Percentiles rank a stretch among this genome's conserved stretches.
Evolutionary conservation across 2,888 invertebrate species (phyloP).

Genomic region (Sialis fuliginosa): DNA sequence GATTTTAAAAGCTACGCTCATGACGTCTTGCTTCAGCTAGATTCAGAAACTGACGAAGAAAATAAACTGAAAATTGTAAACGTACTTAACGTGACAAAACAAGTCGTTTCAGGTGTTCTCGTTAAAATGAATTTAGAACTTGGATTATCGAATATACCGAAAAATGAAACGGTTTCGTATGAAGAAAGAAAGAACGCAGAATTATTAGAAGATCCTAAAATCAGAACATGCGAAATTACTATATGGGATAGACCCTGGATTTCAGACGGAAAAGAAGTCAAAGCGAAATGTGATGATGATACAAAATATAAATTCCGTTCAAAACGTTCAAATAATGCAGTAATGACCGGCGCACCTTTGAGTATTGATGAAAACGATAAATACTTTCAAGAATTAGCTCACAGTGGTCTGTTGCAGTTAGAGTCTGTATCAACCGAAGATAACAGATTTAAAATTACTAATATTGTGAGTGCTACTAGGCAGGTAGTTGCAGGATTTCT

Average conservation of each 20-base stretch:
- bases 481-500: slow-evolving; percentile 35
- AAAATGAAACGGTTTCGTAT: slow-evolving; percentile 16
- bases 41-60: slow-evolving; percentile 11
- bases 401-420: background rate
- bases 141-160: slow-evolving; percentile 34
- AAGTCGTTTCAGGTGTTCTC: slow-evolving; percentile 34
- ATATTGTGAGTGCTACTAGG: slow-evolving; percentile 26
- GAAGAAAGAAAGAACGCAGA: slow-evolving; percentile 10
- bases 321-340: background rate
- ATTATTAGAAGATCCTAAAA: slow-evolving; percentile 15
- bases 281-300: no score
- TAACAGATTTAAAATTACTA: slow-evolving; percentile 14
- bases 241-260: slow-evolving; percentile 44
- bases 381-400: background rate
- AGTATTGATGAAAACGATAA: background rate
- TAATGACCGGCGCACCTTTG: background rate
- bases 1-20: slow-evolving; percentile 13
- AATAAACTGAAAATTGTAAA: slow-evolving; percentile 21
- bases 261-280: background rate
- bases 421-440: background rate
- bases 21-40: slow-evolving; percentile 16
- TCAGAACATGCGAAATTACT: slow-evolving; percentile 25
- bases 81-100: slow-evolving; percentile 27
- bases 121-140: slow-evolving; percentile 39
- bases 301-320: no score